Base-by-base conservation (phyloP, 2,888 invertebrate genomes). In the Sisyra terminalis region DNA sequence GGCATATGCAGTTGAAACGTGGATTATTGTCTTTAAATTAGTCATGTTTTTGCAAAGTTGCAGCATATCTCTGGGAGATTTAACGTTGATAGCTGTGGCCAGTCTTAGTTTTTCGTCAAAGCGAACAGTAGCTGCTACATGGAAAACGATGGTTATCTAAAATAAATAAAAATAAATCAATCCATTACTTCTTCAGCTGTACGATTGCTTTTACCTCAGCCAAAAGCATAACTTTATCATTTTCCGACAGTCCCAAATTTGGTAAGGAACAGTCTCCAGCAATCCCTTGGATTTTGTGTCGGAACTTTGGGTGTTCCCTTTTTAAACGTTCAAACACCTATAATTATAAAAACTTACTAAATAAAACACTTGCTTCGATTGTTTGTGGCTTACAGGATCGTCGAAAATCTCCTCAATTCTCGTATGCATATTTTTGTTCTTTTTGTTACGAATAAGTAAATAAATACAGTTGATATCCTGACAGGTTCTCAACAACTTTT, bases 61-160 rank as follows among this genome's bases (percentile, higher is more conserved):
- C 37, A 84, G 59, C 47, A 84, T 62, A 48, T 78, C 73, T 46
- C 71, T 68, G 1, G 78, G 75, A 17, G 78, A 78, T 36, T 72
- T 64, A 1, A 86, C 75, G 59, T 86, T 86, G 57, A 84, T 79
- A 46, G 76, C 72, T 36, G 79, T 70, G 1, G 85, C 80, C 3
- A 73, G 59, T 61, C 75, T 76, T 10, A 86, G 63, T 47, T 75
- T 76, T 56, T 86, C 85, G 57, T 84, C 81, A 56, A 86, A 86
- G 42, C 68, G 57, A 1, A 72, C 69, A 1, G 71, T 73, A 0
- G 72, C 73, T 1, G 72, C 73, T 44, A 69, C 66, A 49, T 73
- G 71, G 49, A 72, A 71, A 3, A 73, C 67, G 39, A 73, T 59
- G 43, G 62, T 55, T 3, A 58, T 53, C 60, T 62, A 44, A 17